phyloP scores from a whole-genome alignment of 2,113 vertebrate species.

The Athene noctua region DNA sequence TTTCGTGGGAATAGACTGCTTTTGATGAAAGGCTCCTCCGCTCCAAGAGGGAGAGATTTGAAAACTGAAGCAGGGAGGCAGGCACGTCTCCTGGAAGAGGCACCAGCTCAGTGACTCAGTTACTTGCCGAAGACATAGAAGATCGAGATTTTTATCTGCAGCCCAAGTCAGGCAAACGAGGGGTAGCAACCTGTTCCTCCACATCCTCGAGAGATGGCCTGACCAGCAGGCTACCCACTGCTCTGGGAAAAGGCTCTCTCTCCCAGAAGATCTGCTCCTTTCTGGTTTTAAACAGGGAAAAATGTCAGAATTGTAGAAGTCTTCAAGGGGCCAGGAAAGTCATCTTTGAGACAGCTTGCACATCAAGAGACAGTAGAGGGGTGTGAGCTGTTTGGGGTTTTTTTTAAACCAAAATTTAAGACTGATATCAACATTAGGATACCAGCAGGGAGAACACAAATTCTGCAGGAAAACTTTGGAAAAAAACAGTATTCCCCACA shows the following conservation, averaged over 20 bases:
- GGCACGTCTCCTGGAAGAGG: neutral
- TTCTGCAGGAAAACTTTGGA: neutral
- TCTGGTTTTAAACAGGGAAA: neutral
- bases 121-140: accelerated
- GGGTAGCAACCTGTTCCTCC: neutral
- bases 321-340: neutral
- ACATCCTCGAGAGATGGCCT: neutral
- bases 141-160: neutral
- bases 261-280: neutral
- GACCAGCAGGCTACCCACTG: neutral
- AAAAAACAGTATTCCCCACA: neutral
- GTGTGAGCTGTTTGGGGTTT: accelerated
- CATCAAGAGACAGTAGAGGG: neutral
- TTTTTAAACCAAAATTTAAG: neutral
- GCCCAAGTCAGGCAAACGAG: neutral
- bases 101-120: neutral
- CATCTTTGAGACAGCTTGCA: neutral
- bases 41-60: neutral
- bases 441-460: neutral
- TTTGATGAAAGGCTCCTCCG: neutral
- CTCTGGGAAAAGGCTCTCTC: neutral
- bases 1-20: neutral
- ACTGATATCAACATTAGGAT: neutral
- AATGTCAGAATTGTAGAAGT: neutral
- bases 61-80: neutral